Evolutionary conservation across 2,113 vertebrate species (phyloP), one percentile per base, ranked within the genome.

Genomic region (Cercocebus atys): DNA sequence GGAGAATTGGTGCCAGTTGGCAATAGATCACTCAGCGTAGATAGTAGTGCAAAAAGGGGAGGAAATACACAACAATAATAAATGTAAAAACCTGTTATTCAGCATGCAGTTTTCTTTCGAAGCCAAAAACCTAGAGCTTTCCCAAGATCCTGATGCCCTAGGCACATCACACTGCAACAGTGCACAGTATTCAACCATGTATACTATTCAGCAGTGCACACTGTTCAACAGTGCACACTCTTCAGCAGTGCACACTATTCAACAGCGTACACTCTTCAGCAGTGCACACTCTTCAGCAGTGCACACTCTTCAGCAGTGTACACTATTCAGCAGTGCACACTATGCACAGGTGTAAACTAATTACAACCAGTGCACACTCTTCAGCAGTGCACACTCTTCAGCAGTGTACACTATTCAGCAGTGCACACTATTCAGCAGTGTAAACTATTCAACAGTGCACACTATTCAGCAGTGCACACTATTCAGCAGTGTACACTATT

Each of bases 101-200:
- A 91, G 89, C 88, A 55, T 23, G 88, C 55, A 57, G 3, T 97
- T 98, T 97, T 95, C 72, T 98, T 98, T 97, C 91, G 98, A 88
- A 95, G 88, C 97, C 95, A 96, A 25, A 98, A 98, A 95, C 90
- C 78, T 90, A 97, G 96, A 98, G 96, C 97, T 98, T 97, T 97
- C 97, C 82, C 94, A 95, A 94, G 97, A 93, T 97, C 90, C 92
- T 18, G 89, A 90, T 88, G 97, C 97, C 97, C 98, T 97, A 95
- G 97, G 96, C 97, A 80, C 57, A 11, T 92, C 86, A 72, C 75
- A 55, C 82, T 78, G 87, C 45, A 92, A 70, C 23, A 50, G 72
- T 25, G 14, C 45, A 7, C 9, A 23, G 30, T 6, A 0, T 52
- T 66, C 52, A 55, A 55, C 18, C 6, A 0, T 55, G 52, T 0